Evolutionary conservation across 2,113 vertebrate genomes (phyloP).

Genomic region (Ameiurus melas): DNA sequence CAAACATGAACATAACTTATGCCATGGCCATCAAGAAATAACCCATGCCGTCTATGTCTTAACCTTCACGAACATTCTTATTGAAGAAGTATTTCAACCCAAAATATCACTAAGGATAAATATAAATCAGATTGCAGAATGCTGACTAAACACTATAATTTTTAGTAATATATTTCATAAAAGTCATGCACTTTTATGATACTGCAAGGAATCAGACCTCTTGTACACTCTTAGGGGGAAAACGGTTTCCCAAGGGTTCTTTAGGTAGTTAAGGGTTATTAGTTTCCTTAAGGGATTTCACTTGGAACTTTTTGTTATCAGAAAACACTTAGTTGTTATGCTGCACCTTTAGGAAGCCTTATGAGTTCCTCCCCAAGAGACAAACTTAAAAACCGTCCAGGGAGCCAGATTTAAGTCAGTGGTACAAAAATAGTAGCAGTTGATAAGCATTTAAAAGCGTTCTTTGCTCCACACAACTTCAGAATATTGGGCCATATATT

Average conservation of each 20-base stretch:
- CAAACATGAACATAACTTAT: constrained; percentile 16
- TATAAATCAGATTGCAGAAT: neutral
- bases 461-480: neutral
- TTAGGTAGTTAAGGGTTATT: neutral
- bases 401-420: neutral
- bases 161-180: neutral
- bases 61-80: neutral
- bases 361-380: neutral
- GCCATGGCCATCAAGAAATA: neutral
- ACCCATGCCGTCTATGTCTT: neutral
- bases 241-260: neutral
- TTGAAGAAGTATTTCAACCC: neutral
- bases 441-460: neutral
- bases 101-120: neutral
- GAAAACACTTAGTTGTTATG: neutral
- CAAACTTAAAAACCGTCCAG: neutral
- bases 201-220: neutral
- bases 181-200: neutral
- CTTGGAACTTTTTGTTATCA: neutral
- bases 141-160: neutral
- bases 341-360: neutral
- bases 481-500: neutral
- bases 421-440: neutral
- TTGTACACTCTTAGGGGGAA: neutral
- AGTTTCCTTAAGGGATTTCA: neutral